These are phyloP conservation scores for Petrocephalus microphthalmus DNA, from an alignment of 2,113 vertebrate species.

Conservation along the genomic window DNA sequence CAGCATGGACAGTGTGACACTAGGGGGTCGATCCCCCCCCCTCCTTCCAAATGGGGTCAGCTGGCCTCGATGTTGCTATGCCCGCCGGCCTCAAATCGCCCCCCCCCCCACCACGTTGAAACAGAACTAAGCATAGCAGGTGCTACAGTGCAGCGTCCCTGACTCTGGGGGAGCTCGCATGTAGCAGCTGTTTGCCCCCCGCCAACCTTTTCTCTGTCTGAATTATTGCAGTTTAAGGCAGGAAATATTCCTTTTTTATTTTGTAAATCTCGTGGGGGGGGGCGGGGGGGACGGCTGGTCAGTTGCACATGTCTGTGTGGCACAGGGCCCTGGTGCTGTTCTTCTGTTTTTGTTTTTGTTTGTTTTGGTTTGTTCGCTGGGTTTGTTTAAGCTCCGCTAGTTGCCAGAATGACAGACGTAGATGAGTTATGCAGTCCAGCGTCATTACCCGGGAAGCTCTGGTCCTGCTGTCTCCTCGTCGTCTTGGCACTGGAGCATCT, in stretches of 20 bases:
- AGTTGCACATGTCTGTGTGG: neutral
- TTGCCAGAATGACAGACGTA: neutral
- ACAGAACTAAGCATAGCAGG: constrained; percentile 48
- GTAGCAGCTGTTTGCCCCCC: constrained; percentile 53
- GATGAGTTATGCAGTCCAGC: neutral
- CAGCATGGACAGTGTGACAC: neutral
- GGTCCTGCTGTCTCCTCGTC: neutral
- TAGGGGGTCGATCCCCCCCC: neutral
- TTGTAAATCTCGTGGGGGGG: neutral
- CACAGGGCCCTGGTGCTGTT: neutral
- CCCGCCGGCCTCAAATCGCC: constrained; percentile 8
- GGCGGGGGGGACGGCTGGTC: neutral
- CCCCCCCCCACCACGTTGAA: constrained; percentile 20
- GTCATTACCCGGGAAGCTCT: neutral
- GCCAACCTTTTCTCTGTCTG: neutral
- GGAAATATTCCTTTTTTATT: neutral
- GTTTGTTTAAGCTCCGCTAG: neutral
- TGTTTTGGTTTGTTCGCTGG: neutral
- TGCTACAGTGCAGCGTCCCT: constrained; percentile 43
- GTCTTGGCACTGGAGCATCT: neutral
- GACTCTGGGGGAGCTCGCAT: constrained; percentile 44
- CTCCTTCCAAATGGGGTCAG: neutral
- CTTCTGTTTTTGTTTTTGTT: neutral
- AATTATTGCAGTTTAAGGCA: neutral
- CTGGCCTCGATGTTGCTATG: constrained; percentile 39